phyloP scores from a whole-genome alignment of 2,113 vertebrate species.

The Carollia perspicillata region DNA sequence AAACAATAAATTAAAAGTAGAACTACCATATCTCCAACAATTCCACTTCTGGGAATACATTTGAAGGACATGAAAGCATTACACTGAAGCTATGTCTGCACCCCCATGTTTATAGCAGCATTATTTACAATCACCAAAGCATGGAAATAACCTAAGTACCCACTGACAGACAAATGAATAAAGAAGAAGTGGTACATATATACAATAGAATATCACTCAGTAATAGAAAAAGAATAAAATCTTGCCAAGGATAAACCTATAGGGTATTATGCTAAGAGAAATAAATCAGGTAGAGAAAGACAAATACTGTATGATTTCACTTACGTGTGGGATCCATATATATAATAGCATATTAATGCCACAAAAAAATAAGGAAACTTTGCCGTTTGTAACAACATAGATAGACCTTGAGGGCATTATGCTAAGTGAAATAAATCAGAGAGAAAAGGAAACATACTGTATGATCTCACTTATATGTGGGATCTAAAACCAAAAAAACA shows the following conservation, averaged over 20 bases:
- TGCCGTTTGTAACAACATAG: background rate
- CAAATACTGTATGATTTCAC: background rate
- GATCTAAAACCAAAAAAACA: background rate
- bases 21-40: background rate
- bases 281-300: background rate
- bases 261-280: background rate
- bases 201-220: background rate
- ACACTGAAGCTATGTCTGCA: background rate
- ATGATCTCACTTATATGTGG: background rate
- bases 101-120: background rate
- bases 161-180: background rate
- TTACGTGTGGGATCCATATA: background rate
- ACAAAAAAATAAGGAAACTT: background rate
- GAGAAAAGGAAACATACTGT: background rate
- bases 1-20: background rate
- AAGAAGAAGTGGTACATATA: background rate
- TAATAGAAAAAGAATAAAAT: background rate
- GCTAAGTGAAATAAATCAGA: background rate
- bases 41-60: background rate
- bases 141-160: background rate
- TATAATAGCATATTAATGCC: background rate
- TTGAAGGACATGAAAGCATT: background rate
- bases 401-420: background rate
- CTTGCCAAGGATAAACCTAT: background rate
- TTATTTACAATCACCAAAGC: background rate